phyloP scores from a whole-genome alignment of 2,888 invertebrate genomes.

The Ashinkailepas kermadecensis region DNA sequence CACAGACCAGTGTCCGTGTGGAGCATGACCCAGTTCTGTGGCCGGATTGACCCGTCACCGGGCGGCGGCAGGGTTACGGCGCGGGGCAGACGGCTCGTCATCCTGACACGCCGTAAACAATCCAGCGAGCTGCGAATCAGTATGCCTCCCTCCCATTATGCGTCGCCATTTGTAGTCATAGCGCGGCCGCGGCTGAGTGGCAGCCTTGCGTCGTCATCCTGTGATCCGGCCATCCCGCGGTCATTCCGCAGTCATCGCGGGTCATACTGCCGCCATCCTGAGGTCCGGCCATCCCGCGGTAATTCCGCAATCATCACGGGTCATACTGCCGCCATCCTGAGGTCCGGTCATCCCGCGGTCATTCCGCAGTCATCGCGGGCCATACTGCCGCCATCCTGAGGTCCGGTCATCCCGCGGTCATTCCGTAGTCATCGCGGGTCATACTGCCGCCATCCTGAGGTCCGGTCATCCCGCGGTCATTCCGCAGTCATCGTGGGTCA shows the following conservation, averaged over 20 bases:
- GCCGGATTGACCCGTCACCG: not conserved
- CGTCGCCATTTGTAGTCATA: conserved; percentile 15
- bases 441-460: not conserved
- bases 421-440: not conserved
- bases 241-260: too few relatives aligned
- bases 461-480: not conserved
- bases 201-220: not conserved
- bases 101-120: not conserved
- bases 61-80: not conserved
- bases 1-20: too few relatives aligned
- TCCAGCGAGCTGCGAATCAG: not conserved
- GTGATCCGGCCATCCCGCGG: too few relatives aligned
- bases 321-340: too few relatives aligned
- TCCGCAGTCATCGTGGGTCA: not conserved
- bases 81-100: not conserved
- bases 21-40: not conserved
- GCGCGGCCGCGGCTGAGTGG: not conserved
- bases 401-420: too few relatives aligned
- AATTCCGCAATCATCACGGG: too few relatives aligned
- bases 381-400: too few relatives aligned
- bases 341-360: too few relatives aligned
- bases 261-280: too few relatives aligned
- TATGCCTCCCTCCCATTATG: conserved; percentile 8
- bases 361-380: too few relatives aligned
- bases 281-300: too few relatives aligned